phyloP scores from a whole-genome alignment of 2,888 invertebrate species.

The Aphodius granarius region DNA sequence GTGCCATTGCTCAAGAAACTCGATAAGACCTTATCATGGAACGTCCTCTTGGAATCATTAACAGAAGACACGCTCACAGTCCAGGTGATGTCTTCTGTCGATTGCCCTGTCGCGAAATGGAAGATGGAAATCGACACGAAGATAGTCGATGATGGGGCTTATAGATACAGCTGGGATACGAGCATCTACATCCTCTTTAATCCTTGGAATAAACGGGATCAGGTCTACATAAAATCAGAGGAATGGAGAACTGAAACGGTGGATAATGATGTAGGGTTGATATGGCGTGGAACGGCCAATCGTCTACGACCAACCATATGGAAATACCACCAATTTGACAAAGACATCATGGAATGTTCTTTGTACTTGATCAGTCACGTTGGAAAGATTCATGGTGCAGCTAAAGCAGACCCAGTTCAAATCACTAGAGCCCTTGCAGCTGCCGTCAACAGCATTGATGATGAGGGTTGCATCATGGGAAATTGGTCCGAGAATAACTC shows the following conservation, averaged over 20 bases:
- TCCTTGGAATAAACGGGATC: conserved; percentile 80
- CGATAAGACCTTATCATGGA: conserved; percentile 70
- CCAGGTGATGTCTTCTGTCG: conserved; percentile 70
- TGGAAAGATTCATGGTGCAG: conserved; percentile 62
- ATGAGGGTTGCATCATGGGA: conserved; percentile 82
- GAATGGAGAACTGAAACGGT: conserved; percentile 82
- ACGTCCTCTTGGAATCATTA: conserved; percentile 69
- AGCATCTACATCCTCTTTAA: conserved; percentile 85
- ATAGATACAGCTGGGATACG: conserved; percentile 76
- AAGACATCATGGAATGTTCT: conserved; percentile 78
- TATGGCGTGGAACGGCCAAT: conserved; percentile 89
- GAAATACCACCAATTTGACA: conserved; percentile 90
- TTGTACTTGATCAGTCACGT: conserved; percentile 72
- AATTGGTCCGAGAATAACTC: conserved; percentile 88
- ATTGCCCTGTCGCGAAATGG: conserved; percentile 82
- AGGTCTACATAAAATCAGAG: conserved; percentile 66
- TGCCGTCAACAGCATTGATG: conserved; percentile 84
- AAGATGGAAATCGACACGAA: conserved; percentile 81
- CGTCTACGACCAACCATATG: conserved; percentile 82
- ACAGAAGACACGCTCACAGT: conserved; percentile 62
- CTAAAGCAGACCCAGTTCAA: conserved; percentile 76
- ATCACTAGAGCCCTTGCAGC: conserved; percentile 82
- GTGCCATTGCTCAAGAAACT: conserved; percentile 70
- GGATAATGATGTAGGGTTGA: conserved; percentile 82
- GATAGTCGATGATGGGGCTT: conserved; percentile 65